A percentile compares a stretch with the other conserved stretches of the same genome.
These are phyloP conservation scores for Meta bourneti DNA, from an alignment of 2,888 invertebrate species.

Conservation along the genomic window DNA sequence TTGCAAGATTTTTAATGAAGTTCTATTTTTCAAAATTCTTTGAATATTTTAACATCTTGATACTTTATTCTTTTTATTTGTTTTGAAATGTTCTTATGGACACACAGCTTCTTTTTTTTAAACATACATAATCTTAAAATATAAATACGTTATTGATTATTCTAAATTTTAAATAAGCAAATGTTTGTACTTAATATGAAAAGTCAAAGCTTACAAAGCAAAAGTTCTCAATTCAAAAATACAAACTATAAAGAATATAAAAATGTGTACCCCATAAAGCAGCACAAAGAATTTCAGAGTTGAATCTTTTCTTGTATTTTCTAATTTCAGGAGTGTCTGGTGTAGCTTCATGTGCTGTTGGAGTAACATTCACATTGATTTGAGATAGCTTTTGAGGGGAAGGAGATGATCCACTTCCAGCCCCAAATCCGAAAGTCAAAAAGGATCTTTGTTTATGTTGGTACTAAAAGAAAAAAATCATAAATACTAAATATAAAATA, in stretches of 20 bases:
- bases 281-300: constrained; percentile 99
- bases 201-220: constrained; percentile 82
- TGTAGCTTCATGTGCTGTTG: constrained; percentile 86
- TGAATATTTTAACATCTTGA: too few relatives aligned
- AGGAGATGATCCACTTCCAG: constrained; percentile 81
- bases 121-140: too few relatives aligned
- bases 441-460: constrained; percentile 99
- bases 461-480: constrained; percentile 82
- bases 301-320: constrained; percentile 99
- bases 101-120: too few relatives aligned
- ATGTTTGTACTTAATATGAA: background rate
- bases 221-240: constrained; percentile 80
- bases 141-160: background rate
- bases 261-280: constrained; percentile 90
- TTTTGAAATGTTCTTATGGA: too few relatives aligned
- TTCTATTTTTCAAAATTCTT: too few relatives aligned
- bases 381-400: constrained; percentile 86
- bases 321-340: constrained; percentile 98
- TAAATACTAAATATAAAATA: background rate
- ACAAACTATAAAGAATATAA: too few relatives aligned
- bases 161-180: background rate
- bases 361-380: constrained; percentile 97
- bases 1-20: too few relatives aligned
- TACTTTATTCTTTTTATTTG: too few relatives aligned
- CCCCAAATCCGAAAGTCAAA: constrained; percentile 96